Evolutionary conservation across 2,113 vertebrate genomes (phyloP).

Genomic region (Trichechus manatus): DNA sequence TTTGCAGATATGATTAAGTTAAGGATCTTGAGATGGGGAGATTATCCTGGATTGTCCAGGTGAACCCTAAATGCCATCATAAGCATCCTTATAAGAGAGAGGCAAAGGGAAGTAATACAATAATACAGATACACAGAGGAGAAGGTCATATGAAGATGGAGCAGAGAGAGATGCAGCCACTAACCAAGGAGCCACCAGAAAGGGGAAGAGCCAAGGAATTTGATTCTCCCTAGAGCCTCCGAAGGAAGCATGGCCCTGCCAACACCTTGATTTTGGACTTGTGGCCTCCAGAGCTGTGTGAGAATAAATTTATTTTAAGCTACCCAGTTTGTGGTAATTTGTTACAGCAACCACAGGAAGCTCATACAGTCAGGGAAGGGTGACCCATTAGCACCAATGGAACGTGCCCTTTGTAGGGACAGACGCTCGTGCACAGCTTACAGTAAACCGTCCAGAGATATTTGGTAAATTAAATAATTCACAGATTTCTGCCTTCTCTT

Average conservation of each 20-base stretch:
- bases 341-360: not conserved
- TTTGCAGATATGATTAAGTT: too few relatives aligned
- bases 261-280: too few relatives aligned
- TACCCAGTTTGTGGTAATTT: not conserved
- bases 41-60: too few relatives aligned
- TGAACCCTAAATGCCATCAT: accelerated
- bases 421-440: accelerated
- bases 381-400: accelerated
- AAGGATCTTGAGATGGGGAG: not conserved
- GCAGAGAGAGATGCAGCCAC: too few relatives aligned
- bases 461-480: not conserved
- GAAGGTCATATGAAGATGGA: accelerated
- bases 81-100: not conserved
- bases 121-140: not conserved
- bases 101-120: not conserved
- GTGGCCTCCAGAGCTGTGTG: not conserved
- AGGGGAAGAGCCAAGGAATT: too few relatives aligned
- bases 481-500: not conserved
- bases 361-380: not conserved
- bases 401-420: not conserved
- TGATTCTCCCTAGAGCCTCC: not conserved
- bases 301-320: not conserved
- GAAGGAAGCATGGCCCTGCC: too few relatives aligned
- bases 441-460: not conserved
- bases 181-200: not conserved